Conservation (phyloP, 2,113 vertebrate genomes). For the Hoplias malabaricus region DNA sequence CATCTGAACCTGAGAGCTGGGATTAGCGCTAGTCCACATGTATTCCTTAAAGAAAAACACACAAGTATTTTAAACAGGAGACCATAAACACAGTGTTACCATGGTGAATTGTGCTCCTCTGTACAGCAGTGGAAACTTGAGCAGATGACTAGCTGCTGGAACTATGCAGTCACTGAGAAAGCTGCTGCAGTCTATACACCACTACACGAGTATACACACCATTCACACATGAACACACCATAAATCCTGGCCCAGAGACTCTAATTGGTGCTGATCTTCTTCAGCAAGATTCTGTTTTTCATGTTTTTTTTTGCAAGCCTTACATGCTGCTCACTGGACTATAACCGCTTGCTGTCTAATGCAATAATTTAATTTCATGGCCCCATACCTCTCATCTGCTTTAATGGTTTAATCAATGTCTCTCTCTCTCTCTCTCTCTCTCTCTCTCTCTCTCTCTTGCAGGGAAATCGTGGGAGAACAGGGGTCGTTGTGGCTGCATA, state of each 20-base stretch:
- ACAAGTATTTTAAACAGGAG: constrained; percentile 47
- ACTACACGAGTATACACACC: background rate
- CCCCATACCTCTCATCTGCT: background rate
- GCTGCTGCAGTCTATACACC: background rate
- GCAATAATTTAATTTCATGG: constrained; percentile 7
- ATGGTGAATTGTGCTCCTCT: constrained; percentile 63
- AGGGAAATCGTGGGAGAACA: constrained; percentile 93
- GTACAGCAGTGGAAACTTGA: constrained; percentile 44
- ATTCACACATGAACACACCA: constrained; percentile 24
- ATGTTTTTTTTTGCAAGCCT: background rate
- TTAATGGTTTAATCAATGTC: background rate
- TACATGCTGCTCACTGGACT: background rate
- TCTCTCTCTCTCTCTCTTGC: constrained; percentile 45
- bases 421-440: constrained; percentile 33
- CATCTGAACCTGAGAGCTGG: constrained; percentile 8
- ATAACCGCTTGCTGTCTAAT: background rate
- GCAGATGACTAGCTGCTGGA: constrained; percentile 50
- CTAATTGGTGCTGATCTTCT: background rate
- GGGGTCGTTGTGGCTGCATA: constrained; percentile 96
- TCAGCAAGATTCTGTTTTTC: background rate
- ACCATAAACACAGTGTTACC: constrained; percentile 63
- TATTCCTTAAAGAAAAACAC: constrained; percentile 16
- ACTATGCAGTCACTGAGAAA: constrained; percentile 39
- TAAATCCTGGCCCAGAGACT: background rate
- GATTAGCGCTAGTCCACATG: constrained; percentile 3